Evolutionary conservation across 1,140 invertebrate species (phyloP), one percentile per base, ranked within the genome.

Genomic region (Cheumatopsyche charites): DNA sequence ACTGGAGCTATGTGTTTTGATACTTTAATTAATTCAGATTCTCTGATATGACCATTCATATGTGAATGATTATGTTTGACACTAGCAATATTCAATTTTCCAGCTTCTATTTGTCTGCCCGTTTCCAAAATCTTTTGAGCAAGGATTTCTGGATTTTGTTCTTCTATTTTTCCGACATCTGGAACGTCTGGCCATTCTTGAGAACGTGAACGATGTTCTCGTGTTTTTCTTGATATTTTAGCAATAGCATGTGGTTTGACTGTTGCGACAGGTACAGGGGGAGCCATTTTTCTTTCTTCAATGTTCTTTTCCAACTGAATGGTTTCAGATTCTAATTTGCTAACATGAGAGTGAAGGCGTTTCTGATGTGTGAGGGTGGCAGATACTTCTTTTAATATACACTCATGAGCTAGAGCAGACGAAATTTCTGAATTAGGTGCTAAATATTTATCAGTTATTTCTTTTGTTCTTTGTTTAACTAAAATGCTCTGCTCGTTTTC

Each of bases 151-250:
- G 93, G 94, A 85, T 95, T 95, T 77, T 94, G 94, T 77, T 95
- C 94, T 77, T 95, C 91, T 70, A 95, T 96, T 81, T 94, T 95
- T 1, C 90, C 93, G 29, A 95, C 89, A 75, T 94, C 92, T 0
- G 93, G 93, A 23, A 96, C 91, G 74, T 94, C 92, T 0, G 94
- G 93, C 93, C 93, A 95, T 78, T 95, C 93, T 80, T 95, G 93
- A 0, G 92, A 94, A 1, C 92, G 84, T 1, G 90, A 90, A 1
- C 92, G 86, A 68, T 90, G 87, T 67, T 93, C 92, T 23, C 92
- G 83, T 43, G 85, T 87, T 78, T 92, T 92, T 0, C 91, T 84
- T 0, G 83, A 79, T 0, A 85, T 80, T 72, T 87, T 86, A 0
- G 73, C 79, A 9, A 82, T 81, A 7, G 80, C 77, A 68, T 84